Evolutionary conservation across 2,797 vertebrate genomes (phyloP).

Genomic region (Champsocephalus gunnari): DNA sequence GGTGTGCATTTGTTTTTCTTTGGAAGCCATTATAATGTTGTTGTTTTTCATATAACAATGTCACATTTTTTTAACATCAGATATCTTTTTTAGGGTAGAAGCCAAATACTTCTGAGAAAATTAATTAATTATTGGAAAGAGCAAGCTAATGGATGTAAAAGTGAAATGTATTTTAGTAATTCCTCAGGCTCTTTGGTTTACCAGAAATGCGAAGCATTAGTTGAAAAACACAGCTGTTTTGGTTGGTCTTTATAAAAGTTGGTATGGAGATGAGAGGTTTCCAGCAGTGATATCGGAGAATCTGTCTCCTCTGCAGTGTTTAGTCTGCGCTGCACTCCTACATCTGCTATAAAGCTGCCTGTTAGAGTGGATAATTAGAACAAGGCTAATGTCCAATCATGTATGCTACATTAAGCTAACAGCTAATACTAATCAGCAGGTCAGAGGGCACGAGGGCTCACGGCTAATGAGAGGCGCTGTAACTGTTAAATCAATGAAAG

Average conservation of each 20-base stretch:
- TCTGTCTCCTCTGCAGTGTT: constrained; percentile 66
- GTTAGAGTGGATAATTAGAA: constrained; percentile 56
- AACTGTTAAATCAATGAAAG: neutral
- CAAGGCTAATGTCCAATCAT: constrained; percentile 65
- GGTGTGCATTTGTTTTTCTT: too few relatives aligned
- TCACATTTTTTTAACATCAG: constrained; percentile 2
- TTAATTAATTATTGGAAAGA: constrained; percentile 7
- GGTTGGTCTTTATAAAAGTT: neutral
- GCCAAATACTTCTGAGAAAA: constrained; percentile 8
- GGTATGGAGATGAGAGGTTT: constrained; percentile 17
- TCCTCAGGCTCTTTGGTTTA: neutral
- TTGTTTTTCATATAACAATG: neutral
- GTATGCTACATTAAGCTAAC: constrained; percentile 59
- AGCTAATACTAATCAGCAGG: constrained; percentile 45
- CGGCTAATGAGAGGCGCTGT: constrained; percentile 21
- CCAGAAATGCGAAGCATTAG: neutral
- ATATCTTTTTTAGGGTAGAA: neutral
- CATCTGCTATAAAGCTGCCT: constrained; percentile 78
- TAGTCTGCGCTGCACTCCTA: constrained; percentile 66
- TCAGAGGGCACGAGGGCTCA: constrained; percentile 28
- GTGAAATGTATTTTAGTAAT: neutral
- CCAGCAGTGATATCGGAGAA: constrained; percentile 29
- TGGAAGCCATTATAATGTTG: neutral
- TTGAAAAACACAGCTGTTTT: neutral
- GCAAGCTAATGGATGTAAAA: neutral